Conservation (phyloP, 2,113 vertebrate species). For the Coturnix japonica region DNA sequence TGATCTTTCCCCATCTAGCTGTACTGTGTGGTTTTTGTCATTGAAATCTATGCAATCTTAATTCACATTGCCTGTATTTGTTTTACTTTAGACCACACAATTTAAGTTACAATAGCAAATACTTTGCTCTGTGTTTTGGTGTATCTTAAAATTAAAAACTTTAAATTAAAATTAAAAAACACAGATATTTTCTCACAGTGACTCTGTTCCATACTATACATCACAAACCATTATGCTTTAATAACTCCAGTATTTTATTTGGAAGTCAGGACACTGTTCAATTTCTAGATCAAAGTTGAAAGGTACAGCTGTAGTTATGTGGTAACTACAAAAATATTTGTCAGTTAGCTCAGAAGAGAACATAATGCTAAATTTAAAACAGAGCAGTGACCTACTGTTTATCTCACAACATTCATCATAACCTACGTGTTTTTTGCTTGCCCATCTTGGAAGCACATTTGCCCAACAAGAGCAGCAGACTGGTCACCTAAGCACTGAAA, state of each 20-base stretch:
- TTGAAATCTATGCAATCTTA: background rate
- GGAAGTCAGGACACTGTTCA: background rate
- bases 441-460: constrained; percentile 94
- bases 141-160: background rate
- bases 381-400: background rate
- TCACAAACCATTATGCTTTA: background rate
- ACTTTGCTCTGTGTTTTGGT: background rate
- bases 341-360: background rate
- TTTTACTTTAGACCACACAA: background rate
- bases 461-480: constrained; percentile 95
- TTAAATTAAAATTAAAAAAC: background rate
- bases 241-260: background rate
- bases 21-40: background rate
- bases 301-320: background rate
- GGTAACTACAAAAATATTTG: background rate
- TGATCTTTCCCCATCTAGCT: background rate
- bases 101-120: background rate
- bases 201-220: background rate
- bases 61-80: background rate
- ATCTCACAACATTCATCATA: background rate
- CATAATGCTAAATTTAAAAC: background rate
- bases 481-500: constrained; percentile 98
- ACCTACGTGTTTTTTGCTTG: constrained; percentile 98
- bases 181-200: background rate
- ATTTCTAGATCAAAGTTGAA: background rate